Conservation (phyloP, 1,140 invertebrate species). For the Hylaeus anthracinus region DNA sequence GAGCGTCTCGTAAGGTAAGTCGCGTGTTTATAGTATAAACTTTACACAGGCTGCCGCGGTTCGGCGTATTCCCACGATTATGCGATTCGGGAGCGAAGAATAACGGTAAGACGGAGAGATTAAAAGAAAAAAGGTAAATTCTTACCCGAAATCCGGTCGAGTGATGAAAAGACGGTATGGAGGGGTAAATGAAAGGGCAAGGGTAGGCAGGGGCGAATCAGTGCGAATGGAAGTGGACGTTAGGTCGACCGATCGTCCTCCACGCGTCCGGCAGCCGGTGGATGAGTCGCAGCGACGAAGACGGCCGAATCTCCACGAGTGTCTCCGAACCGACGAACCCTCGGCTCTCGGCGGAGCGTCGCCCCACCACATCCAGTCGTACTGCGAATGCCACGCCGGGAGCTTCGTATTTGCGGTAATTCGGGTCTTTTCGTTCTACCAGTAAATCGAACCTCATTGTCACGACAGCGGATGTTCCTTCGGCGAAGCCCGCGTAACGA, state of each 20-base stretch:
- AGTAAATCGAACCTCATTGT: conserved; percentile 26
- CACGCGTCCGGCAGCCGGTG: conserved; percentile 51
- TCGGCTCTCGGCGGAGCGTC: conserved; percentile 64
- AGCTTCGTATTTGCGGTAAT: conserved; percentile 59
- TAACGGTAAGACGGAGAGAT: conserved; percentile 38
- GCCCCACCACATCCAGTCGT: conserved; percentile 73
- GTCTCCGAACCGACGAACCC: conserved; percentile 68
- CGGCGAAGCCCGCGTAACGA: neutral
- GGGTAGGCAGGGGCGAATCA: conserved; percentile 52
- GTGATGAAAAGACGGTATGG: conserved; percentile 22
- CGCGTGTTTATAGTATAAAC: neutral
- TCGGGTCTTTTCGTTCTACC: conserved; percentile 26
- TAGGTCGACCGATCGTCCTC: conserved; percentile 58
- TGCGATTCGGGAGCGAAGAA: conserved; percentile 51
- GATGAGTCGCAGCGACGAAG: conserved; percentile 55
- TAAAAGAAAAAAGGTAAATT: conserved; percentile 34
- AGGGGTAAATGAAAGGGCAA: conserved; percentile 48
- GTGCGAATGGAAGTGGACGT: conserved; percentile 63
- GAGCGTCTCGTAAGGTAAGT: too few species aligned
- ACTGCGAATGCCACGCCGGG: conserved; percentile 70
- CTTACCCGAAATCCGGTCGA: conserved; percentile 38
- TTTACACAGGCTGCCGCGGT: neutral
- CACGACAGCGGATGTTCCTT: conserved; percentile 1
- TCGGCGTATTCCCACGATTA: neutral
- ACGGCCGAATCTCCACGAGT: conserved; percentile 56